Conservation (phyloP, 2,797 vertebrate genomes). For the Rhinatrema bivittatum region DNA sequence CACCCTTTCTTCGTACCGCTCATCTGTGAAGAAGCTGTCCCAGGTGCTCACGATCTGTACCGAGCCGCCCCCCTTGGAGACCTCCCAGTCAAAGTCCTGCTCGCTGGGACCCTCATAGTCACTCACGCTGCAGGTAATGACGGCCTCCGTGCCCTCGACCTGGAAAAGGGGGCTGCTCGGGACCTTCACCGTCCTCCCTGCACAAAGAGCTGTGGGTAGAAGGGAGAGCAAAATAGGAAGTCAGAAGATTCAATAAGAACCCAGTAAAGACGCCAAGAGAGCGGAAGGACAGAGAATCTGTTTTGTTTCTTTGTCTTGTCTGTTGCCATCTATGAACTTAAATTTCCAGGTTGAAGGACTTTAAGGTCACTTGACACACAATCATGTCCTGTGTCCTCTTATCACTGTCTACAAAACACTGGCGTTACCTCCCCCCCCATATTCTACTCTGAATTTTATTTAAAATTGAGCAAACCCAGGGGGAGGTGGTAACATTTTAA, state of each 20-base stretch:
- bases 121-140: conserved; percentile 75
- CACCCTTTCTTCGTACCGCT: conserved; percentile 59
- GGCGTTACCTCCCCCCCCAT: too few species aligned
- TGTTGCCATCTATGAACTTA: too few species aligned
- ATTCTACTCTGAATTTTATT: too few species aligned
- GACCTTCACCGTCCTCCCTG: conserved; percentile 73
- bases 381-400: too few species aligned
- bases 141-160: conserved; percentile 71
- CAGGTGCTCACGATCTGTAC: conserved; percentile 79
- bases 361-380: too few species aligned
- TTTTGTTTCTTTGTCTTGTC: too few species aligned
- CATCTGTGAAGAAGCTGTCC: conserved; percentile 65
- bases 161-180: conserved; percentile 73
- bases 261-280: too few species aligned
- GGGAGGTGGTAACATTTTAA: too few species aligned
- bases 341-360: too few species aligned
- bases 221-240: not conserved
- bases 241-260: not conserved
- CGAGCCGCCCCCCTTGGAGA: conserved; percentile 26
- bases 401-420: too few species aligned
- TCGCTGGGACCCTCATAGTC: conserved; percentile 83
- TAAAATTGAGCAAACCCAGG: too few species aligned
- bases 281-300: too few species aligned
- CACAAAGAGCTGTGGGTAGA: conserved; percentile 49
- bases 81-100: conserved; percentile 90